A percentile compares a stretch with the other conserved stretches of the same genome.
Evolutionary conservation across 2,113 vertebrate species (phyloP).

Genomic region (Gracilinanus agilis): DNA sequence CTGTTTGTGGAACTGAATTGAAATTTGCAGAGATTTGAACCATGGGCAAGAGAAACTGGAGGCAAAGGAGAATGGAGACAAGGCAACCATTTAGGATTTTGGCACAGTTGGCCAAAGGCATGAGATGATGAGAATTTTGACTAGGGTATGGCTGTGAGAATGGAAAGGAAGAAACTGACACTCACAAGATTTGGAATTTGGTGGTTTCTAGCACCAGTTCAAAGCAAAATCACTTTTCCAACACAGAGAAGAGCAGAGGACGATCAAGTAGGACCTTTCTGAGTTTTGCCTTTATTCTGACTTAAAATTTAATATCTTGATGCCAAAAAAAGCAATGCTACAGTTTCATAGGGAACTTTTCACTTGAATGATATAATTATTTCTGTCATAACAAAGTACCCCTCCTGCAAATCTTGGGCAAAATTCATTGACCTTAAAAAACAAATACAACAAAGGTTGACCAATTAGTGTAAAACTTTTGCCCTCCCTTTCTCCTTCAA

Average conservation of each 20-base stretch:
- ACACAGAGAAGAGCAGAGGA: background rate
- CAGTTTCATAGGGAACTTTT: background rate
- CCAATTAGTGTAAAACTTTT: background rate
- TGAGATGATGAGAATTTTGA: background rate
- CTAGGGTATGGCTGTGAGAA: background rate
- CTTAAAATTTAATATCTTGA: background rate
- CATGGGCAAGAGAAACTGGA: background rate
- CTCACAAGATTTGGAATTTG: background rate
- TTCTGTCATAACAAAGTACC: slow-evolving; percentile 15
- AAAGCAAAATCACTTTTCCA: slow-evolving; percentile 9
- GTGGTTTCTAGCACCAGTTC: background rate
- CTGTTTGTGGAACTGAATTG: background rate
- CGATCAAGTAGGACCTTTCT: background rate
- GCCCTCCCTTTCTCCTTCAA: background rate
- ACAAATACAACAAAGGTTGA: slow-evolving; percentile 8
- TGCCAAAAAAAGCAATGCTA: slow-evolving; percentile 10
- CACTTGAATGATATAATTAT: slow-evolving; percentile 19
- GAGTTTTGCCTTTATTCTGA: background rate
- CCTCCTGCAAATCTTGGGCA: background rate
- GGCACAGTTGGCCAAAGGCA: background rate
- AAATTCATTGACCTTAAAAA: slow-evolving; percentile 22
- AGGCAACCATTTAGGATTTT: background rate
- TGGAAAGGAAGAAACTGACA: background rate
- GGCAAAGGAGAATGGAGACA: background rate
- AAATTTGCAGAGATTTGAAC: background rate